These are phyloP conservation scores for Ictalurus punctatus DNA, from an alignment of 2,113 vertebrate genomes.

Conservation along the genomic window DNA sequence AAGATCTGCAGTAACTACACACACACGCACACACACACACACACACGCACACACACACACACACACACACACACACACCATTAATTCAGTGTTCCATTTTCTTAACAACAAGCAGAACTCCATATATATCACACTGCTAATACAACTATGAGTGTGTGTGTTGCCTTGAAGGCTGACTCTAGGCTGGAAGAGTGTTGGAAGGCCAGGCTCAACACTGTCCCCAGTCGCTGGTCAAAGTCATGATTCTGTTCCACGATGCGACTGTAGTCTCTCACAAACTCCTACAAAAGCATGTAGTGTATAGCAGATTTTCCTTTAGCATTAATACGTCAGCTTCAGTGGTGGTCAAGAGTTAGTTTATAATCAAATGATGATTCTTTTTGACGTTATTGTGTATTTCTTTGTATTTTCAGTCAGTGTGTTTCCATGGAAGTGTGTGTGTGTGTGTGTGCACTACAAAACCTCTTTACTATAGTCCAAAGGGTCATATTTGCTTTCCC, in stretches of 20 bases:
- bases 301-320: neutral
- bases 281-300: slow-evolving; percentile 57
- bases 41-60: slow-evolving; percentile 5
- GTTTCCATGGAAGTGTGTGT: neutral
- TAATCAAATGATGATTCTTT: neutral
- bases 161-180: slow-evolving; percentile 75
- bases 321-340: neutral
- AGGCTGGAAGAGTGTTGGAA: slow-evolving; percentile 78
- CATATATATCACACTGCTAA: neutral
- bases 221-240: slow-evolving; percentile 78
- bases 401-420: neutral
- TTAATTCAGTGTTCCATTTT: slow-evolving; percentile 1
- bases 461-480: slow-evolving; percentile 70
- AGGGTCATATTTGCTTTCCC: slow-evolving; percentile 75
- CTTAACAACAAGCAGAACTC: neutral
- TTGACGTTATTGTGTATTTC: neutral
- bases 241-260: slow-evolving; percentile 75
- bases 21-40: neutral
- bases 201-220: slow-evolving; percentile 76
- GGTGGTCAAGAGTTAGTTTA: neutral
- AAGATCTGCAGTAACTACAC: slow-evolving; percentile 71
- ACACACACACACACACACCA: neutral
- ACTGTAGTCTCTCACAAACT: slow-evolving; percentile 71
- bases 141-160: slow-evolving; percentile 3
- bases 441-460: slow-evolving; percentile 21